Evolutionary conservation across 2,888 invertebrate genomes (phyloP).

Genomic region (Macrophya annulata): DNA sequence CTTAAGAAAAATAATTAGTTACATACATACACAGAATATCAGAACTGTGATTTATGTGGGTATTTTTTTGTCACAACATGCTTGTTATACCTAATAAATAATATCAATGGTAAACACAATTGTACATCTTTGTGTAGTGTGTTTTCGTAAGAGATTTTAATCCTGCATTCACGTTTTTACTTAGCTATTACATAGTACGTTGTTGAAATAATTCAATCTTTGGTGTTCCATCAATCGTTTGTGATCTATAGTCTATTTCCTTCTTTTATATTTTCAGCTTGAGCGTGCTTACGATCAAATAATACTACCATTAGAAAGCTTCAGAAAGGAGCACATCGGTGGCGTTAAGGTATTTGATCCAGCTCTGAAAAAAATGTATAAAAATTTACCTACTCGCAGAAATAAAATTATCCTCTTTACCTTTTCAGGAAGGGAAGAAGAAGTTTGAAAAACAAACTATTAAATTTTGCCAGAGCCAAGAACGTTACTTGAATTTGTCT

Average conservation of each 20-base stretch:
- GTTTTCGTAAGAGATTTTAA: background rate
- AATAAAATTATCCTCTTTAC: slow-evolving; percentile 60
- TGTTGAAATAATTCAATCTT: background rate
- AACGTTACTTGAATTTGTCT: slow-evolving; percentile 95
- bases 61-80: background rate
- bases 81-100: slow-evolving; percentile 14
- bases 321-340: slow-evolving; percentile 97
- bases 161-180: slow-evolving; percentile 21
- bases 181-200: slow-evolving; percentile 32
- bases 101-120: slow-evolving; percentile 20
- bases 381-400: slow-evolving; percentile 14
- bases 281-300: slow-evolving; percentile 96
- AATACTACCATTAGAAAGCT: slow-evolving; percentile 95
- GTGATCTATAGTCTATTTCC: slow-evolving; percentile 53
- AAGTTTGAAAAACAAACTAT: slow-evolving; percentile 99
- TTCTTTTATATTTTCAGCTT: slow-evolving; percentile 84
- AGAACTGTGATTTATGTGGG: background rate
- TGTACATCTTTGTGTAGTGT: slow-evolving; percentile 19
- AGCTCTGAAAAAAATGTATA: slow-evolving; percentile 25
- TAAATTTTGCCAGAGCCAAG: slow-evolving; percentile 98
- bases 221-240: background rate
- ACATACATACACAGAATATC: slow-evolving; percentile 1
- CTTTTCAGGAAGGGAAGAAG: slow-evolving; percentile 92
- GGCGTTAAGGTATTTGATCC: slow-evolving; percentile 89
- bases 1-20: background rate